phyloP scores from a whole-genome alignment of 1,140 invertebrate species.

The Thalassaphorura encarpata region DNA sequence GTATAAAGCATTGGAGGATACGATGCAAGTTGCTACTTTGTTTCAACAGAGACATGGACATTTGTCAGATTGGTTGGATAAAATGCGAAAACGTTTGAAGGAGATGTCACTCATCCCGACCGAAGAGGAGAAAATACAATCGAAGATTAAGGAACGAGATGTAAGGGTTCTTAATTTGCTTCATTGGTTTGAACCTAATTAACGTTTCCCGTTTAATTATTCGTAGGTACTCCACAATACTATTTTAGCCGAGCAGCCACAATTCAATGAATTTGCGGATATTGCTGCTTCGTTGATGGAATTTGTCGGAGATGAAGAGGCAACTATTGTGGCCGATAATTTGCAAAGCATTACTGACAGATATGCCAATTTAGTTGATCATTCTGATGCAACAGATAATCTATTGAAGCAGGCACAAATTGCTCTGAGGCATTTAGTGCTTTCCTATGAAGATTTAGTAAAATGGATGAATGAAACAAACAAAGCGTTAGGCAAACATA shows the following conservation, averaged over 20 bases:
- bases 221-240: constrained; percentile 65
- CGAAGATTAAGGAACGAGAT: constrained; percentile 73
- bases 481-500: constrained; percentile 63
- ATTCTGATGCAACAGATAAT: constrained; percentile 67
- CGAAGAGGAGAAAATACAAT: constrained; percentile 85
- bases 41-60: constrained; percentile 82
- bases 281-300: constrained; percentile 78
- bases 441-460: constrained; percentile 83
- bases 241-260: constrained; percentile 71
- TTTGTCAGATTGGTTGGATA: constrained; percentile 80
- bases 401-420: constrained; percentile 67
- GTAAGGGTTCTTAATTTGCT: constrained; percentile 32
- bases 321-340: constrained; percentile 68
- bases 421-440: constrained; percentile 74
- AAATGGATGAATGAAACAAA: constrained; percentile 79
- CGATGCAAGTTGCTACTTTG: constrained; percentile 72
- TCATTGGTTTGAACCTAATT: background rate
- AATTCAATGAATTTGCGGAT: constrained; percentile 78
- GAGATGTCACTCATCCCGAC: constrained; percentile 82
- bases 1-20: constrained; percentile 75
- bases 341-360: constrained; percentile 72
- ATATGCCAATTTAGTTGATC: constrained; percentile 72
- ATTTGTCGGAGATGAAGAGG: constrained; percentile 89
- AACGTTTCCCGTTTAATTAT: background rate
- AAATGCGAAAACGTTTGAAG: constrained; percentile 73